phyloP scores from a whole-genome alignment of 2,888 invertebrate genomes.

The Druceiella hillmani region DNA sequence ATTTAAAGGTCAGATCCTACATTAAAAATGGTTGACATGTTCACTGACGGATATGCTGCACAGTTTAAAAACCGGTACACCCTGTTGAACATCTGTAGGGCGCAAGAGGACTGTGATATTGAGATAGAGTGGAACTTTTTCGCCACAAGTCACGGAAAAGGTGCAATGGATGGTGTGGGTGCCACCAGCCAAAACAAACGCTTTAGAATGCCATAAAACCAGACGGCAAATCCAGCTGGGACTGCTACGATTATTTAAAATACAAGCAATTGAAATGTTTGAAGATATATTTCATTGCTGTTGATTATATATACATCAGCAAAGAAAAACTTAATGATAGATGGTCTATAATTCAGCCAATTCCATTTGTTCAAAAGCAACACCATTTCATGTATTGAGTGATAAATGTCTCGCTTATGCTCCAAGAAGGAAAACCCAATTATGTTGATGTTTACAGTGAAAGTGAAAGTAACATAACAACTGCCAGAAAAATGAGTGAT shows the following conservation, averaged over 20 bases:
- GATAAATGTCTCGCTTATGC: too few species aligned
- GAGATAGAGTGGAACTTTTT: conserved; percentile 14
- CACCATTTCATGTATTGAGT: too few species aligned
- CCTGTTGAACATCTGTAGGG: conserved; percentile 8
- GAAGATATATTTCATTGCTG: conserved; percentile 7
- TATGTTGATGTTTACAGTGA: too few species aligned
- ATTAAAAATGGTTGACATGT: conserved; percentile 9
- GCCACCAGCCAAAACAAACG: too few species aligned
- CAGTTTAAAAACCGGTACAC: conserved; percentile 15
- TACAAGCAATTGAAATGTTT: conserved; percentile 5
- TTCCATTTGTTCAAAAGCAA: conserved; percentile 9
- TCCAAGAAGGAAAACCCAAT: too few species aligned
- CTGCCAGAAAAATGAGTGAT: too few species aligned
- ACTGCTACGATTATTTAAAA: conserved; percentile 9
- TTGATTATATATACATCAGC: conserved; percentile 2
- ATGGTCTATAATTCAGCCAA: conserved; percentile 7
- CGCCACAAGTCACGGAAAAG: conserved; percentile 15
- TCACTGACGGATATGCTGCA: conserved; percentile 13
- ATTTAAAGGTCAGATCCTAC: conserved; percentile 6
- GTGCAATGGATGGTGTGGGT: conserved; percentile 13
- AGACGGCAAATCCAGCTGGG: conserved; percentile 5
- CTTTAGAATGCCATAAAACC: too few species aligned
- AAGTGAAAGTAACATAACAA: too few species aligned
- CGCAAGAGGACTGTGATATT: conserved; percentile 11
- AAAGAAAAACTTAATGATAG: conserved; percentile 8